Conservation (phyloP, 2,113 vertebrate genomes). For the Callopanchax toddi region DNA sequence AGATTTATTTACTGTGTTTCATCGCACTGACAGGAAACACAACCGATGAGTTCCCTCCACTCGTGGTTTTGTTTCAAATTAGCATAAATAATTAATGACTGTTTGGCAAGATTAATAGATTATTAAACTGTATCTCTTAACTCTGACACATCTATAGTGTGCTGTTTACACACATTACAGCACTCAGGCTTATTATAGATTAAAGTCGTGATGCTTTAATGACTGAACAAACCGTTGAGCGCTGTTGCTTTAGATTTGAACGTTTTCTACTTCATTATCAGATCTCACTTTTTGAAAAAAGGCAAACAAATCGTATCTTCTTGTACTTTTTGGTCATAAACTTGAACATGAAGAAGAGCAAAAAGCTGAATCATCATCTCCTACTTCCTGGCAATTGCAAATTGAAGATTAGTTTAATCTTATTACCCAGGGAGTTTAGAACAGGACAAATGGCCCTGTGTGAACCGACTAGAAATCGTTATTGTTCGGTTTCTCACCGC, state of each 20-base stretch:
- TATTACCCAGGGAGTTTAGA: slow-evolving; percentile 1
- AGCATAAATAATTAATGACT: slow-evolving; percentile 67
- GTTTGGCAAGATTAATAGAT: slow-evolving; percentile 33
- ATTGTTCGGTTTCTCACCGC: slow-evolving; percentile 77
- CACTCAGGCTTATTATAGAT: slow-evolving; percentile 4
- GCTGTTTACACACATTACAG: slow-evolving; percentile 1
- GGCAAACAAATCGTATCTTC: not conserved
- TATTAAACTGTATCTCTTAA: not conserved
- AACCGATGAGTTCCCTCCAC: slow-evolving; percentile 35
- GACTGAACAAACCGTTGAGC: slow-evolving; percentile 9
- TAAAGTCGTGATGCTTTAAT: slow-evolving; percentile 21
- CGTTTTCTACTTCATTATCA: slow-evolving; percentile 7
- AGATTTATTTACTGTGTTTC: slow-evolving; percentile 65
- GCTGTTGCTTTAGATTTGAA: not conserved
- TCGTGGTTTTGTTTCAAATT: slow-evolving; percentile 51
- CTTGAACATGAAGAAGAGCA: not conserved
- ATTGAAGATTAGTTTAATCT: slow-evolving; percentile 13
- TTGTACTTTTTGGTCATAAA: slow-evolving; percentile 2
- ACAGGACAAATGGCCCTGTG: not conserved
- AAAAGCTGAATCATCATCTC: slow-evolving; percentile 3
- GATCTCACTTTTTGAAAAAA: not conserved
- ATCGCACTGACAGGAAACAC: slow-evolving; percentile 45
- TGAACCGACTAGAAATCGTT: not conserved
- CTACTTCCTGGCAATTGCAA: slow-evolving; percentile 17
- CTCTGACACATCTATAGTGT: slow-evolving; percentile 24